Evolutionary conservation across 2,797 vertebrate genomes (phyloP), one percentile per base, ranked within the genome.

Genomic region (Hemibagrus guttatus): DNA sequence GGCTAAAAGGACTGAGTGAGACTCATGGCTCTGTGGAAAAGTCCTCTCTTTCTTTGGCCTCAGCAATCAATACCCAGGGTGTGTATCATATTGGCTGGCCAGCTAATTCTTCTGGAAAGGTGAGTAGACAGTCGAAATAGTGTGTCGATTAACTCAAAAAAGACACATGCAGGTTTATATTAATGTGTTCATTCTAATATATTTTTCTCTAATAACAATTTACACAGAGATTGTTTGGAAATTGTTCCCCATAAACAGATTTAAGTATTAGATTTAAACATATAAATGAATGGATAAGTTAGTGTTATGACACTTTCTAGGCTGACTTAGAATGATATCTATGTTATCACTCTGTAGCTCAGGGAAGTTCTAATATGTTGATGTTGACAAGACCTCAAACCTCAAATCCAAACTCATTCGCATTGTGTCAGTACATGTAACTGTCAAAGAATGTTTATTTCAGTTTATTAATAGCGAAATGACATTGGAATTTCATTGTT

Each of bases 1-100:
- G 96, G 96, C 91, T 96, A 59, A 93, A 94, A 86, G 91, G 88
- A 6, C 89, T 96, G 87, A 94, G 94, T 52, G 95, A 96, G 82
- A 95, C 94, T 21, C 94, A 96, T 14, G 95, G 96, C 49, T 96
- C 95, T 0, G 95, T 96, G 89, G 95, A 96, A 87, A 94, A 92
- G 86, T 95, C 95, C 1, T 96, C 96, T 0, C 92, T 96, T 26
- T 94, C 94, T 3, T 86, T 95, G 87, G 95, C 95, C 26, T 92
- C 93, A 39, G 93, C 92, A 14, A 95, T 96, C 81, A 96, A 95
- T 26, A 69, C 88, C 58, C 35, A 89, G 0, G 96, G 96, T 49
- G 90, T 96, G 84, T 96, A 96, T 92, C 88, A 91, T 85, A 68
- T 96, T 1, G 88, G 92, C 49, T 93, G 93, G 93, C 91, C 92